Conservation (phyloP, 2,113 vertebrate species). For the Phylloscopus trochilus region DNA sequence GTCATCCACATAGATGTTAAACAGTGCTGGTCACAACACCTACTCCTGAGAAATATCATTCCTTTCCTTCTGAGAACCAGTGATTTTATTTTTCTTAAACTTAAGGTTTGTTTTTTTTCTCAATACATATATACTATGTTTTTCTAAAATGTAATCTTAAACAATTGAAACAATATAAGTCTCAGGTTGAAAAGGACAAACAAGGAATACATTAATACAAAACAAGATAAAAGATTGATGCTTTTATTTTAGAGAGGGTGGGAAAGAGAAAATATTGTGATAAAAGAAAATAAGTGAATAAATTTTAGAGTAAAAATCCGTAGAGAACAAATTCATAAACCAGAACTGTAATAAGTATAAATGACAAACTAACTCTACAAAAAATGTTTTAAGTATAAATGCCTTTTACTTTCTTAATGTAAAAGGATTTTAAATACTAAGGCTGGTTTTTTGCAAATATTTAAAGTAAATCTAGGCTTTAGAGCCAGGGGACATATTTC, state of each 20-base stretch:
- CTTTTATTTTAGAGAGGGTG: not conserved
- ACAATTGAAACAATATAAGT: not conserved
- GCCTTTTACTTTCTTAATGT: not conserved
- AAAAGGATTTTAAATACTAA: not conserved
- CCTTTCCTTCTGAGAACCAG: not conserved
- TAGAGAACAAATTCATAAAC: not conserved
- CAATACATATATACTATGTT: not conserved
- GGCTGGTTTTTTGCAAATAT: not conserved
- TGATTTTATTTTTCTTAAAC: not conserved
- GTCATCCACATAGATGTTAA: rapidly evolving
- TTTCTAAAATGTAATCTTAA: not conserved
- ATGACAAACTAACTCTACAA: not conserved
- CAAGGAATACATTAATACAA: not conserved
- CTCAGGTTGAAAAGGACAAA: not conserved
- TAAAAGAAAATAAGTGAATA: not conserved
- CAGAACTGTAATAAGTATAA: not conserved
- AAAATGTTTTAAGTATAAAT: not conserved
- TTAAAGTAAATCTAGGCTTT: not conserved
- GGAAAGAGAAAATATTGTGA: not conserved
- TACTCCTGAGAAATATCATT: not conserved
- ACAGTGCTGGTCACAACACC: rapidly evolving
- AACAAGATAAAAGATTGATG: not conserved
- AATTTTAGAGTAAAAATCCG: not conserved
- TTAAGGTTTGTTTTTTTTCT: not conserved
- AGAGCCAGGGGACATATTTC: not conserved